Evolutionary conservation across 2,113 vertebrate genomes (phyloP), one percentile per base, ranked within the genome.

Genomic region (Channa argus): DNA sequence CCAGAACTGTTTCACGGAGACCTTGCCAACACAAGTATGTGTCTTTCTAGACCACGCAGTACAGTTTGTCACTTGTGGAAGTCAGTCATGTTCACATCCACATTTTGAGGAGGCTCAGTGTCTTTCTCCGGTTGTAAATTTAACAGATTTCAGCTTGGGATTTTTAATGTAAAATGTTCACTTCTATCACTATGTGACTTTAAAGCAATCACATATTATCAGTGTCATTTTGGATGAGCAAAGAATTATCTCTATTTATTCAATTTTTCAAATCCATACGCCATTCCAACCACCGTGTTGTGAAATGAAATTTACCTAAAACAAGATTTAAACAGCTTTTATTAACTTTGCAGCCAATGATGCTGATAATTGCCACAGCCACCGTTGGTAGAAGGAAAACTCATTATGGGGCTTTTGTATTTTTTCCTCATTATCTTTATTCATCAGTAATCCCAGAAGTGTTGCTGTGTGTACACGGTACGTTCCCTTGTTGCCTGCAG

Each of bases 271-370:
- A 53, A 53, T 53, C 56, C 50, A 63, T 52, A 74, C 13, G 54
- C 56, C 66, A 3, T 6, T 84, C 41, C 41, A 58, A 14, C 58
- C 14, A 3, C 36, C 7, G 33, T 2, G 24, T 49, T 56, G 14
- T 36, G 55, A 55, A 61, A 67, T 78, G 3, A 64, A 63, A 73
- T 67, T 39, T 5, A 56, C 60, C 63, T 77, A 58, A 76, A 83
- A 82, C 53, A 49, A 71, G 69, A 88, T 74, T 72, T 34, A 50
- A 58, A 58, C 41, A 53, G 61, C 49, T 70, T 80, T 80, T 73
- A 66, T 80, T 76, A 78, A 72, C 79, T 80, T 50, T 54, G 79
- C 38, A 75, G 77, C 66, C 79, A 77, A 62, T 56, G 86, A 78
- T 69, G 79, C 83, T 52, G 43, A 83, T 83, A 83, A 80, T 83